A percentile compares a stretch with the other conserved stretches of the same genome.
Evolutionary conservation across 2,888 invertebrate genomes (phyloP).

Genomic region (Romanomermis culicivorax): DNA sequence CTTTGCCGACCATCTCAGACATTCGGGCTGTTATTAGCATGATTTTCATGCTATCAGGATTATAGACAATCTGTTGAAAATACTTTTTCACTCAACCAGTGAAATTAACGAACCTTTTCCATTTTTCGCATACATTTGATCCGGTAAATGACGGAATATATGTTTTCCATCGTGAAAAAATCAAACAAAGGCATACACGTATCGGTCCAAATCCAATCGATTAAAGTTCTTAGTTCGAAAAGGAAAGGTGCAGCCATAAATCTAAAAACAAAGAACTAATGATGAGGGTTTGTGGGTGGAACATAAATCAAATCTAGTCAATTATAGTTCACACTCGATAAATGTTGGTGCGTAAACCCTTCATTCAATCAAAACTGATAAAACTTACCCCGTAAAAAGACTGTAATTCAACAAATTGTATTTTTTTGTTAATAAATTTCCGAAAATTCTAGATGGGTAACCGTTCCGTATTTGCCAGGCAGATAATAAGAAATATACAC

Average conservation of each 20-base stretch:
- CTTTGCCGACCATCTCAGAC: no score
- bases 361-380: no score
- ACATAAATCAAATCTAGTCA: no score
- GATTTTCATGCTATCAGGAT: no score
- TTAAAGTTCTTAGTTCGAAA: conserved; percentile 79
- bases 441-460: conserved; percentile 78
- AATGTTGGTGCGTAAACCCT: no score
- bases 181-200: conserved; percentile 93
- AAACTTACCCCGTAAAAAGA: conserved; percentile 64
- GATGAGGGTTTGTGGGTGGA: no score
- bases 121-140: conserved; percentile 43
- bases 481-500: conserved; percentile 77
- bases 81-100: no score
- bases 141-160: conserved; percentile 80
- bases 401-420: conserved; percentile 78
- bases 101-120: conserved; percentile 41
- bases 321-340: no score
- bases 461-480: conserved; percentile 95
- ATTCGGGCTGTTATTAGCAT: no score
- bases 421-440: conserved; percentile 90
- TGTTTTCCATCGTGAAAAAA: conserved; percentile 99
- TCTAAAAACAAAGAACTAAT: conserved; percentile 37
- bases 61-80: no score
- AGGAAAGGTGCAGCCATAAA: conserved; percentile 90
- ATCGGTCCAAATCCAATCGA: conserved; percentile 99